A percentile compares a stretch with the other conserved stretches of the same genome.
These are phyloP conservation scores for Thera obeliscata DNA, from an alignment of 2,888 invertebrate species.

Conservation along the genomic window DNA sequence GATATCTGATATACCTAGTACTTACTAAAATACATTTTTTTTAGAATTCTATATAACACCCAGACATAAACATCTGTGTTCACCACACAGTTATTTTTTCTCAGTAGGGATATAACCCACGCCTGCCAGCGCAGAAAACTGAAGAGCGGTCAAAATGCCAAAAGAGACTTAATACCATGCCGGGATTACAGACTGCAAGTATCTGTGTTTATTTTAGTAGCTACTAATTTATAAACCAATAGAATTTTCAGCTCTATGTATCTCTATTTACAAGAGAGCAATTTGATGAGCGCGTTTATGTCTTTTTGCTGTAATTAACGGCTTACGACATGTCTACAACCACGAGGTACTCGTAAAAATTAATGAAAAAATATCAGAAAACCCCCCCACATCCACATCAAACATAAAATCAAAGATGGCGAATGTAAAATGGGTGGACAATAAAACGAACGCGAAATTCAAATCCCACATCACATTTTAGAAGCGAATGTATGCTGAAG, in stretches of 20 bases:
- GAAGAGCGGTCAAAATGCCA: not conserved
- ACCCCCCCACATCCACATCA: constrained; percentile 10
- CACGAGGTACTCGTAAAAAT: not conserved
- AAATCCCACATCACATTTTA: constrained; percentile 72
- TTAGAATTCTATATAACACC: no score
- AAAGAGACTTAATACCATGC: not conserved
- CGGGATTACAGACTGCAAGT: not conserved
- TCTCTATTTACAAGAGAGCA: not conserved
- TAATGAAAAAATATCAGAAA: constrained; percentile 13
- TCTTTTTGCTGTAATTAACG: constrained; percentile 22
- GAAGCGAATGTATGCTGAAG: constrained; percentile 61
- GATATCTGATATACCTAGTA: no score
- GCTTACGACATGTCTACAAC: no score
- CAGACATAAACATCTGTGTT: no score
- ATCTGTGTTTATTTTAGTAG: not conserved
- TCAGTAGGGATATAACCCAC: no score
- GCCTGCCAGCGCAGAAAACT: no score
- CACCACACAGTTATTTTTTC: no score
- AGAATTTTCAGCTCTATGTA: not conserved
- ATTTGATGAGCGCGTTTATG: constrained; percentile 29
- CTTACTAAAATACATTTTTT: no score
- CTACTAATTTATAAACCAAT: not conserved
- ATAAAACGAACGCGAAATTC: constrained; percentile 54
- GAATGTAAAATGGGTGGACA: constrained; percentile 45
- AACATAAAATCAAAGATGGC: constrained; percentile 47